Evolutionary conservation across 2,113 vertebrate genomes (phyloP), one percentile per base, ranked within the genome.

Genomic region (Misgurnus mizolepis): DNA sequence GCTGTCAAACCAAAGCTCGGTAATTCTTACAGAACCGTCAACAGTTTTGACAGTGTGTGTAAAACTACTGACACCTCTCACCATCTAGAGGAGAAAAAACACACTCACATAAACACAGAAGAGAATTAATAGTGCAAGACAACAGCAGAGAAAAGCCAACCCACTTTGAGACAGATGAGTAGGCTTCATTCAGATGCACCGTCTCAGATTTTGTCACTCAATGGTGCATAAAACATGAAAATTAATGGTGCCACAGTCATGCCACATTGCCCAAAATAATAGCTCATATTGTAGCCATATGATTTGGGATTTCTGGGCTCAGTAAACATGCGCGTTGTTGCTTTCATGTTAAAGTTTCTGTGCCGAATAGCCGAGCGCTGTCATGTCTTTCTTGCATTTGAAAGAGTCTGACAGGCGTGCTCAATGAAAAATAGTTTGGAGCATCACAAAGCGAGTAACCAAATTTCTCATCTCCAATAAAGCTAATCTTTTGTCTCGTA

Each of bases 221-320:
- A 87, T 88, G 89, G 91, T 91, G 90, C 88, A 93, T 91, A 88
- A 92, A 91, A 93, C 93, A 93, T 93, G 89, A 93, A 91, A 91
- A 90, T 86, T 88, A 88, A 89, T 85, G 4, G 85, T 88, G 90
- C 86, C 68, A 0, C 82, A 86, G 78, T 88, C 89, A 83, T 83
- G 86, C 87, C 85, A 80, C 84, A 47, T 18, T 80, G 89, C 82
- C 71, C 53, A 84, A 60, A 81, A 88, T 91, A 88, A 88, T 88
- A 85, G 88, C 90, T 90, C 83, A 88, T 88, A 89, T 88, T 88
- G 89, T 89, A 85, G 3, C 71, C 58, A 80, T 77, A 86, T 81
- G 86, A 85, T 85, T 89, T 88, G 84, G 22, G 86, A 82, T 86
- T 86, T 86, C 88, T 89, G 82, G 50, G 84, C 79, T 79, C 67